Conservation (phyloP, 2,797 vertebrate genomes). For the Crocodylus rhombifer region DNA sequence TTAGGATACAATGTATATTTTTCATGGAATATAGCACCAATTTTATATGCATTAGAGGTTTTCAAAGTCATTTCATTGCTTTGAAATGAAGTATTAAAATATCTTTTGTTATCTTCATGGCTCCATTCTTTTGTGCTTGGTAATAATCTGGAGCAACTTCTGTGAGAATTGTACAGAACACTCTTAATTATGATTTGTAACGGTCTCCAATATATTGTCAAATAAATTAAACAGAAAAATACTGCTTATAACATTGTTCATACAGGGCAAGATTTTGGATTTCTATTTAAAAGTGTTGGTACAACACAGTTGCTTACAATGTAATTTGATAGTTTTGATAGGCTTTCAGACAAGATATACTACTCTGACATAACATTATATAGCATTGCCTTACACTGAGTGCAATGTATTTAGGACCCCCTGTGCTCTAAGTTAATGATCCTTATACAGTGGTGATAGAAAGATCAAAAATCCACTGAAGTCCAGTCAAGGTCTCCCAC, state of each 20-base stretch:
- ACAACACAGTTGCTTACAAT: neutral
- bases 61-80: neutral
- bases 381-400: neutral
- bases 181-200: constrained; percentile 16
- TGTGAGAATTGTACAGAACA: neutral
- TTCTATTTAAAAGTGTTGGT: neutral
- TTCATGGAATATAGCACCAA: neutral
- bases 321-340: neutral
- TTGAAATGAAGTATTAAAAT: neutral
- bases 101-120: neutral
- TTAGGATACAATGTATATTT: neutral
- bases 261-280: neutral
- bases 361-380: constrained; percentile 21
- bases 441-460: neutral
- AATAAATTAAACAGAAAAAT: constrained; percentile 15
- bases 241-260: neutral
- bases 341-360: neutral
- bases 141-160: neutral
- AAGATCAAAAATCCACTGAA: neutral
- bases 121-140: neutral
- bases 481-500: neutral
- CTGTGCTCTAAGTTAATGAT: neutral
- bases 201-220: neutral
- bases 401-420: neutral
- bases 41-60: neutral